Evolutionary conservation across 2,797 vertebrate species (phyloP), one percentile per base, ranked within the genome.

Genomic region (Cyprinodon diabolis): DNA sequence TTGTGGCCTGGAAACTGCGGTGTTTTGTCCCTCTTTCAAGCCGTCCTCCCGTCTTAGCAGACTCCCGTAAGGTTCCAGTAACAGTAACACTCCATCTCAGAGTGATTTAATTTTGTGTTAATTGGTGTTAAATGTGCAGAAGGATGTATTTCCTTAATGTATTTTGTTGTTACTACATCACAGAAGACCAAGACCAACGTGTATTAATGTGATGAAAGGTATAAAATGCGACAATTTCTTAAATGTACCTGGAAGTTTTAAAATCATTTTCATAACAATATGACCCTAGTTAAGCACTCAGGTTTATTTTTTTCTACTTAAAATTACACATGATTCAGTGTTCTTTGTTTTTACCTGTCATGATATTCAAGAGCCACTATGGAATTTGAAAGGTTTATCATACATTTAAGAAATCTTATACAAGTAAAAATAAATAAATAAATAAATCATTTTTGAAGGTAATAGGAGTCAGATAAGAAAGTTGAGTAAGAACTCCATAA

Each of bases 401-500:
- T 63, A 17, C 19, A 6, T 13, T 19, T 35, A 37, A 66, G 57
- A 21, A 69, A 25, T 40, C 43, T 52, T 51, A 37, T 30, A 23
- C 11, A 10, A 63, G 21, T 37, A 25, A 67, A 60, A 30, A 43
- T 10, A 66, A 7, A 51, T 35, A 30, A 58, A 43, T n/a, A 13
- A 43, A 1, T 19, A 73, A 54, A 19, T 2, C 68, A 69, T 68
- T 17, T 72, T 63, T 75, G 30, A 69, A 65, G 40, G 60, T 63
- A 71, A 62, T 69, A 81, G 17, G 68, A 79, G 69, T 77, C 75
- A 76, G 45, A 72, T 25, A 76, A 68, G 52, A n/a, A n/a, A 67
- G 71, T 14, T 57, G n/a, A 66, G 75, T 63, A 8, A 43, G 58
- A 78, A 73, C 14, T 69, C 77, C n/a, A 67, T 82, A 79, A 85